Evolutionary conservation across 1,140 invertebrate species (phyloP), one percentile per base, ranked within the genome.

Genomic region (Brachionus rotundiformis): DNA sequence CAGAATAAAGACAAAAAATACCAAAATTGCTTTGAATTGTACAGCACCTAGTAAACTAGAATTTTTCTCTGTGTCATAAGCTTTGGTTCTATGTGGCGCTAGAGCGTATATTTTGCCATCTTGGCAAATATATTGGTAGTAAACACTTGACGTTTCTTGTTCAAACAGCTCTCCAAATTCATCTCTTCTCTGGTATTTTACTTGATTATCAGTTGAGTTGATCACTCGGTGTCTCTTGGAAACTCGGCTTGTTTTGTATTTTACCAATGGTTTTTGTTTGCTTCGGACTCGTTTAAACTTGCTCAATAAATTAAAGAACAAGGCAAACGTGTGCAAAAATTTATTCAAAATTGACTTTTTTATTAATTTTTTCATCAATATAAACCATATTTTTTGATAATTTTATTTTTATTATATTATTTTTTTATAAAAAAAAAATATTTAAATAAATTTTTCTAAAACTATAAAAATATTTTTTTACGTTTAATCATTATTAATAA

Each of bases 291-390:
- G 29, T n/a, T 73, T 73, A 19, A 73, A 44, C 4, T 1, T 44
- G 19, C 19, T 23, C 16, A 73, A 25, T 41, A 73, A 23, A 23
- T 39, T 73, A 2, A 25, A 25, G 23, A 73, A 44, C 19, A 73
- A n/a, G 8, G 68, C 36, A 27, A 73, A 41, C 19, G 36, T 73
- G 8, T 23, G 68, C 19, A 73, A 44, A 41, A 73, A 73, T 73
- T 41, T 41, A 73, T 73, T 73, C 2, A 73, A 73, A 44, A 73
- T 73, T 19, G 68, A 73, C 29, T 73, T 73, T 73, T 73, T 73
- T 11, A 73, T 73, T 44, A 41, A 25, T 44, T 73, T 73, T 73
- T 73, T 73, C 68, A 73, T 73, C 11, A 47, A 73, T 41, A 19
- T 23, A 44, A 25, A 23, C 25, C 23, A 73, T 44, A 44, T 73